Percentiles rank a stretch among this genome's conserved stretches.
Conservation (phyloP, 2,113 vertebrate species). For the Salvelinus sp. region DNA sequence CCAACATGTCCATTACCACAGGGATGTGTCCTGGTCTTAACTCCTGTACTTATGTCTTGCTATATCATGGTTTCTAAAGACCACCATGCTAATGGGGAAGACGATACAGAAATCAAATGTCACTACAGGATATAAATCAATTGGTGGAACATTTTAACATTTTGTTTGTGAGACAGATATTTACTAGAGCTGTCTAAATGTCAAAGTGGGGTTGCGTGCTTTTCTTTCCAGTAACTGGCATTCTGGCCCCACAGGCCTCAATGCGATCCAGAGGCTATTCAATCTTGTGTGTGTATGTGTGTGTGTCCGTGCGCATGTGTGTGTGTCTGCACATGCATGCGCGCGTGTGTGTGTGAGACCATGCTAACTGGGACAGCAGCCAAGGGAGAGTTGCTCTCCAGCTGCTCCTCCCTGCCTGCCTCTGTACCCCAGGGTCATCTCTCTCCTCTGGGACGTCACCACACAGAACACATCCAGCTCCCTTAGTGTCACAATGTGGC, state of each 20-base stretch:
- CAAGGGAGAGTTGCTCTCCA: conserved; percentile 63
- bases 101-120: too few species aligned
- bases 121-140: too few species aligned
- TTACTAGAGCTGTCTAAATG: background rate
- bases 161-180: background rate
- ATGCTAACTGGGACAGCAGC: conserved; percentile 47
- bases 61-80: too few species aligned
- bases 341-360: background rate
- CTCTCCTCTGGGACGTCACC: background rate
- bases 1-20: conserved; percentile 24
- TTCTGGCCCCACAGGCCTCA: background rate
- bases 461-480: conserved; percentile 4
- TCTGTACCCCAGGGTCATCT: conserved; percentile 35
- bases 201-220: background rate
- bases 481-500: conserved; percentile 6
- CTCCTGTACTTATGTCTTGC: background rate
- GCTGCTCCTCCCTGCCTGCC: conserved; percentile 51
- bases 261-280: background rate
- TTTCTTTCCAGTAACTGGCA: background rate
- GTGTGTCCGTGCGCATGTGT: background rate
- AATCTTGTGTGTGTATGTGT: background rate
- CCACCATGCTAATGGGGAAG: too few species aligned
- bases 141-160: too few species aligned
- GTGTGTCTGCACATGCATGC: conserved; percentile 1
- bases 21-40: conserved; percentile 6